These are phyloP conservation scores for Armadillidium nasatum DNA, from an alignment of 1,140 invertebrate species.

Conservation along the genomic window DNA sequence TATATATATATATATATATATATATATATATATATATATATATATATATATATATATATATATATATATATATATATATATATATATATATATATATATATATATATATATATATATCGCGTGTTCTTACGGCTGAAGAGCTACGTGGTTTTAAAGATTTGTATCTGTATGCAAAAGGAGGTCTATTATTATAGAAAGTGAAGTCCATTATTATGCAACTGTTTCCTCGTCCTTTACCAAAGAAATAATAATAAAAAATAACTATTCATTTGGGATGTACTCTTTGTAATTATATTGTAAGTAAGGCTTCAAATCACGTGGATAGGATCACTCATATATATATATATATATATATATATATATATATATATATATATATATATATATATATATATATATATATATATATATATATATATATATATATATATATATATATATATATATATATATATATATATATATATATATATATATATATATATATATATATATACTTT, in stretches of 20 bases:
- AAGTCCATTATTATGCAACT: too few relatives aligned
- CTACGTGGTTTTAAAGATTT: too few relatives aligned
- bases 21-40: too few relatives aligned
- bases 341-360: slow-evolving; percentile 15
- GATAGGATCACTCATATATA: not conserved
- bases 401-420: slow-evolving; percentile 12
- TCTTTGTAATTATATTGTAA: too few relatives aligned
- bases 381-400: not conserved
- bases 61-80: not conserved
- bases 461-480: slow-evolving; percentile 1
- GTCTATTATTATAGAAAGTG: too few relatives aligned
- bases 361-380: slow-evolving; percentile 15
- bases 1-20: too few relatives aligned
- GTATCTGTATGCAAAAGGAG: too few relatives aligned
- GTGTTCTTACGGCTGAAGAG: too few relatives aligned
- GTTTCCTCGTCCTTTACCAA: too few relatives aligned
- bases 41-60: not conserved
- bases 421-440: slow-evolving; percentile 14
- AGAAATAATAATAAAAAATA: too few relatives aligned
- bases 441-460: slow-evolving; percentile 12
- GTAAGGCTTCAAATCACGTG: too few relatives aligned
- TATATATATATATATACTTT: not conserved
- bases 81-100: slow-evolving; percentile 10
- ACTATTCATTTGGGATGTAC: too few relatives aligned
- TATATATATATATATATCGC: not conserved